Conservation (phyloP, 2,113 vertebrate species). For the Sitta europaea region DNA sequence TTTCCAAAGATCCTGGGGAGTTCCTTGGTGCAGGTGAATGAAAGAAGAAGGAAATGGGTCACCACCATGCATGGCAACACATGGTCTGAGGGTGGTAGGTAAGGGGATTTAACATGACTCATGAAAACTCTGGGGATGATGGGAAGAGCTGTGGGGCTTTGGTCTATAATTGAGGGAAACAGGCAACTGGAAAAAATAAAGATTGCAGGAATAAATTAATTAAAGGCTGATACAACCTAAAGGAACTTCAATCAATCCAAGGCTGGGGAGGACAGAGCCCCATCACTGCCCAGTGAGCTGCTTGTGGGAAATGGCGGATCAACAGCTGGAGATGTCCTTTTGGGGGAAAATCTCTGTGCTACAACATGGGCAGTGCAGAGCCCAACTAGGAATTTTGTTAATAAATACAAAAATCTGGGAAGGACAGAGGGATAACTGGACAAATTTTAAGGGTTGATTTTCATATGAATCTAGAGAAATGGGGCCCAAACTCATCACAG, state of each 20-base stretch:
- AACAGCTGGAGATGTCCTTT: background rate
- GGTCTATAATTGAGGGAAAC: background rate
- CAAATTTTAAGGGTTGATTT: background rate
- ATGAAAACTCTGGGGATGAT: background rate
- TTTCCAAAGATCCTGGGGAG: background rate
- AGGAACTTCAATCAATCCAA: background rate
- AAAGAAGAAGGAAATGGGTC: background rate
- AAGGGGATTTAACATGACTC: fast-evolving
- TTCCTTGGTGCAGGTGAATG: background rate
- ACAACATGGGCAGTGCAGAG: fast-evolving
- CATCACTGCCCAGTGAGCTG: fast-evolving
- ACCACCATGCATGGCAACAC: fast-evolving
- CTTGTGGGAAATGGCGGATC: background rate
- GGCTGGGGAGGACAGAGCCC: background rate
- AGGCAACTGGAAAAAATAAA: background rate
- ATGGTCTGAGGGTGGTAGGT: background rate
- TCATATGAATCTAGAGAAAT: background rate
- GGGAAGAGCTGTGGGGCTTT: background rate
- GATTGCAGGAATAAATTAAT: background rate
- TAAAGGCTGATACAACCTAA: background rate
- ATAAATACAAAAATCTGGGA: background rate
- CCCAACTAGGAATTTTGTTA: background rate
- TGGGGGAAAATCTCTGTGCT: background rate
- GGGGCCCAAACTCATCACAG: background rate
- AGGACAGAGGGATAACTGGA: background rate